A percentile compares a stretch with the other conserved stretches of the same genome.
Evolutionary conservation across 2,888 invertebrate genomes (phyloP).

Genomic region (Ectobius pallidus): DNA sequence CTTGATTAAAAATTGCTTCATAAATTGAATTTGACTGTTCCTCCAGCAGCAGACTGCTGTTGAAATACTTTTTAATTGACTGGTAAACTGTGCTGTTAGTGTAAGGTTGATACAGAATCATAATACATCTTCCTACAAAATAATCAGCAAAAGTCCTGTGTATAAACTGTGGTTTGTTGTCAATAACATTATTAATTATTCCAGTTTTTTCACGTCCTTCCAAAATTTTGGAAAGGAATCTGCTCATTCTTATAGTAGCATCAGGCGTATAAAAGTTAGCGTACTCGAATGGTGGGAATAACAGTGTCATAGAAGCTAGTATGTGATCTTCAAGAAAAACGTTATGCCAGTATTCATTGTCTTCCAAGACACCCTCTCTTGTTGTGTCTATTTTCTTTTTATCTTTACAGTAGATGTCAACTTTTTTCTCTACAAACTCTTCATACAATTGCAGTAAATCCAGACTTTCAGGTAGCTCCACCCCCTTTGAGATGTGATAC

Average conservation of each 20-base stretch:
- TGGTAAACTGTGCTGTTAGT: neutral
- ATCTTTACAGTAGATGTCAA: conserved; percentile 25
- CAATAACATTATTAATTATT: neutral
- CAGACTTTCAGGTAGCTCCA: conserved; percentile 13
- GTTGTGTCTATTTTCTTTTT: conserved; percentile 24
- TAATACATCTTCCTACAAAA: neutral
- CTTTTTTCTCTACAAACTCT: conserved; percentile 32
- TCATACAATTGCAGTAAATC: conserved; percentile 30
- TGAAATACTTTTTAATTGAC: neutral
- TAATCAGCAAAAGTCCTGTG: conserved; percentile 1
- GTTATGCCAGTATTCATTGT: conserved; percentile 9
- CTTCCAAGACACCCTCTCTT: conserved; percentile 6
- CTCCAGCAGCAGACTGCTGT: neutral
- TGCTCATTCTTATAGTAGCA: neutral
- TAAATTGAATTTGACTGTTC: neutral
- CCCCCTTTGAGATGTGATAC: neutral
- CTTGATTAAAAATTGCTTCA: neutral
- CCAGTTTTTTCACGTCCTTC: neutral
- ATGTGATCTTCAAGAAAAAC: neutral
- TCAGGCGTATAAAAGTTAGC: neutral
- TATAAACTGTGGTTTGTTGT: neutral
- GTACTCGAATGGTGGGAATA: neutral
- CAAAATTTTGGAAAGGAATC: neutral
- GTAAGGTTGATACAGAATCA: neutral
- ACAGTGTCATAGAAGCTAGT: neutral